phyloP scores from a whole-genome alignment of 2,888 invertebrate genomes.

The Nymphalis urticae region DNA sequence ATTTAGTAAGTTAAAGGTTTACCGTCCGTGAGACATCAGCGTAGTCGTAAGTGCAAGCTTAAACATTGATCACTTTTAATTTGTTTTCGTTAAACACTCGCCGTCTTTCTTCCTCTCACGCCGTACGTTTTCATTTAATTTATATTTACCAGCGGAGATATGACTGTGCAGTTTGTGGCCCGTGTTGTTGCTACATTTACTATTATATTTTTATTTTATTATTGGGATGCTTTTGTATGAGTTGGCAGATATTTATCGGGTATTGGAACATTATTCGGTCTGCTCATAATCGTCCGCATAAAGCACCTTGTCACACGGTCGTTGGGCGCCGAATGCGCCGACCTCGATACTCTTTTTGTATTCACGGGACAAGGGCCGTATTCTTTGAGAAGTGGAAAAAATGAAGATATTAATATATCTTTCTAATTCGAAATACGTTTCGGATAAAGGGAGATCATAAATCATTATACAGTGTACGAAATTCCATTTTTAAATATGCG shows the following conservation, averaged over 20 bases:
- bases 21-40: not conserved
- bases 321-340: constrained; percentile 78
- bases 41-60: constrained; percentile 9
- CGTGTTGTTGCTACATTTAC: constrained; percentile 78
- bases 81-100: constrained; percentile 54
- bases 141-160: constrained; percentile 72
- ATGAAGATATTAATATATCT: constrained; percentile 82
- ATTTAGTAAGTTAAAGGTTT: not conserved
- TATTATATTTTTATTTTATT: constrained; percentile 82
- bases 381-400: constrained; percentile 80
- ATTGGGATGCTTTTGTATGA: constrained; percentile 81
- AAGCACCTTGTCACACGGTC: constrained; percentile 82
- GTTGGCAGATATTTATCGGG: constrained; percentile 82
- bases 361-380: constrained; percentile 67
- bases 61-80: constrained; percentile 54
- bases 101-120: constrained; percentile 52
- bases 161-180: constrained; percentile 78
- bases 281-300: constrained; percentile 79
- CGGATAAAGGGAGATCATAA: constrained; percentile 78
- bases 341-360: constrained; percentile 77
- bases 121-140: constrained; percentile 61
- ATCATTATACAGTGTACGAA: constrained; percentile 72
- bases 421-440: constrained; percentile 81
- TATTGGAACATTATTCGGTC: constrained; percentile 80
- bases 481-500: constrained; percentile 68